Base-by-base conservation (phyloP, 1,140 invertebrate genomes). In the Linepithema humile region DNA sequence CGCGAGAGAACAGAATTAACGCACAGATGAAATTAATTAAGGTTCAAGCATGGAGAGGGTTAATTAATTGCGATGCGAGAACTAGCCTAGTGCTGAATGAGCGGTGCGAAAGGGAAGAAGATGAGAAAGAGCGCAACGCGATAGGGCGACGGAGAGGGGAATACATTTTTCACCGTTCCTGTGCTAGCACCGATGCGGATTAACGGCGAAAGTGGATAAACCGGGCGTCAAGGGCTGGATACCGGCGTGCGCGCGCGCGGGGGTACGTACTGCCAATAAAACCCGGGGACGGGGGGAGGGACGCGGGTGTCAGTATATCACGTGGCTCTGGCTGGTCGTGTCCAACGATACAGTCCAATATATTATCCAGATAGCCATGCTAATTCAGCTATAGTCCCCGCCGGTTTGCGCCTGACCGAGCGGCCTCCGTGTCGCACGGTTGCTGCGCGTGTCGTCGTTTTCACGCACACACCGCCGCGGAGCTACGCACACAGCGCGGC, bases 301-400 rank as follows among this genome's bases (percentile, higher is more conserved):
- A 23, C 23, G 75, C 55, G 48, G 75, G 73, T 73, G 78, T 85
- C 89, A 73, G 82, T 92, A 90, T 86, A 91, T 90, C 89, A 91
- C 83, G 75, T 70, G 82, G 85, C 75, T 86, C 88, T 84, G 88
- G 78, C 73, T 78, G 85, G 45, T 84, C 90, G 85, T 89, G 90
- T 91, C 83, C 89, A 84, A 90, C 89, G 89, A 91, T 91, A 91
- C 88, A 90, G 86, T 91, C 90, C 89, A 92, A 92, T 92, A 92
- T 92, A 92, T 92, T 91, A 92, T 85, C 83, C 87, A 91, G 91
- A 92, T 92, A 92, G 90, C 88, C 91, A 91, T 91, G 91, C 90
- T 92, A 92, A 92, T 92, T 92, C 91, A 87, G 85, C 87, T 84
- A 85, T 90, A 88, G 70, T 83, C 83, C 55, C 86, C 84, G 69